A percentile compares a stretch with the other conserved stretches of the same genome.
Conservation (phyloP, 2,797 vertebrate species). For the Fundulus diaphanus region DNA sequence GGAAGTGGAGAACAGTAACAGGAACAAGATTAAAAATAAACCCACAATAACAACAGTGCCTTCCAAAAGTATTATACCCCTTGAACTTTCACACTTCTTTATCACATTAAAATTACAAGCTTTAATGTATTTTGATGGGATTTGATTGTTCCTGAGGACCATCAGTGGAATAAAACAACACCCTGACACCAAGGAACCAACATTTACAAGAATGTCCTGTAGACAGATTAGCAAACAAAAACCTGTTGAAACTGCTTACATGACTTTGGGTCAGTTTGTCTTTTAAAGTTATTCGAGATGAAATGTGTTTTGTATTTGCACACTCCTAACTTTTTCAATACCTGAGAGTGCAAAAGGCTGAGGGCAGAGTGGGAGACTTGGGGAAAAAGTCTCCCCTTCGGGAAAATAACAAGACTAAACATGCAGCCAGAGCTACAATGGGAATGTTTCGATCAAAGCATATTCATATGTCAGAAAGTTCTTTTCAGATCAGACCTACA, state of each 20-base stretch:
- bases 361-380: neutral
- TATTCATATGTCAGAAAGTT: neutral
- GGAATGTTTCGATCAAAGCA: neutral
- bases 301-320: neutral
- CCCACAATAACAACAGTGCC: neutral
- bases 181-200: neutral
- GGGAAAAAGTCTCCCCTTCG: neutral
- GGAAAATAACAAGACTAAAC: neutral
- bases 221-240: neutral
- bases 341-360: neutral
- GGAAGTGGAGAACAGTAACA: constrained; percentile 22
- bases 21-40: neutral
- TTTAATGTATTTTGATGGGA: neutral
- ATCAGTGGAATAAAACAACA: neutral
- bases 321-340: neutral
- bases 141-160: neutral
- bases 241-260: neutral
- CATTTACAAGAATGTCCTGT: neutral
- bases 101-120: neutral
- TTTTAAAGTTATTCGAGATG: neutral
- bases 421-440: neutral
- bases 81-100: neutral
- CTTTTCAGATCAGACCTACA: neutral
- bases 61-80: neutral
- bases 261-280: neutral